Conservation (phyloP, 2,113 vertebrate species). For the Pycnonotus jocosus region DNA sequence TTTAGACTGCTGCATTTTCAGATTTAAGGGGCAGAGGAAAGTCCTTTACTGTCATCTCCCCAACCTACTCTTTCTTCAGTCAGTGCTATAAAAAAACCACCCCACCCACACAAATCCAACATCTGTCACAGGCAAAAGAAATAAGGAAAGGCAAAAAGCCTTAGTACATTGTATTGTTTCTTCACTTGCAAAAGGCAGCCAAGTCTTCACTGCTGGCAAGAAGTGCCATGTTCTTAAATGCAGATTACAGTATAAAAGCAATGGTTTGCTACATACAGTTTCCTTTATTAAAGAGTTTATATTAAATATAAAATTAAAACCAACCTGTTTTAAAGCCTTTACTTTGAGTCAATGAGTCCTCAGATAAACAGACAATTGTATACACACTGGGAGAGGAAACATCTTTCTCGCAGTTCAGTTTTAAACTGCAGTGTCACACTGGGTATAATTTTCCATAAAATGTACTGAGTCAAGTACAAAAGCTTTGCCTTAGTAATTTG, state of each 20-base stretch:
- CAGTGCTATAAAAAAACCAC: neutral
- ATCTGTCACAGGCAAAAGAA: neutral
- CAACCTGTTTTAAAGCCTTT: neutral
- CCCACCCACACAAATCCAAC: neutral
- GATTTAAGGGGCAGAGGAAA: neutral
- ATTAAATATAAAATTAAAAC: neutral
- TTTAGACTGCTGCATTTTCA: neutral
- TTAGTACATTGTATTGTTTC: neutral
- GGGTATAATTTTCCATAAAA: neutral
- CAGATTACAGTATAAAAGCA: neutral
- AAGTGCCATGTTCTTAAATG: neutral
- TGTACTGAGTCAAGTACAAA: neutral
- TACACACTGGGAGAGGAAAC: neutral
- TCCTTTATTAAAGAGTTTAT: neutral
- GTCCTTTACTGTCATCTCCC: neutral
- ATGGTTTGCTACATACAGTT: neutral
- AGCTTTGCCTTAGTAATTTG: neutral
- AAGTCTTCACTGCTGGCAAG: neutral
- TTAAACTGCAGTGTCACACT: neutral
- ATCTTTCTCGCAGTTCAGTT: neutral
- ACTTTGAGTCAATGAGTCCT: neutral
- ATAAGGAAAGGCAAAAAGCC: neutral
- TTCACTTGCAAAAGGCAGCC: neutral
- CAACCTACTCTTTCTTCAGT: neutral
- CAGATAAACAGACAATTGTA: neutral